A percentile compares a stretch with the other conserved stretches of the same genome.
Conservation (phyloP, 2,797 vertebrate species). For the Alca torda region DNA sequence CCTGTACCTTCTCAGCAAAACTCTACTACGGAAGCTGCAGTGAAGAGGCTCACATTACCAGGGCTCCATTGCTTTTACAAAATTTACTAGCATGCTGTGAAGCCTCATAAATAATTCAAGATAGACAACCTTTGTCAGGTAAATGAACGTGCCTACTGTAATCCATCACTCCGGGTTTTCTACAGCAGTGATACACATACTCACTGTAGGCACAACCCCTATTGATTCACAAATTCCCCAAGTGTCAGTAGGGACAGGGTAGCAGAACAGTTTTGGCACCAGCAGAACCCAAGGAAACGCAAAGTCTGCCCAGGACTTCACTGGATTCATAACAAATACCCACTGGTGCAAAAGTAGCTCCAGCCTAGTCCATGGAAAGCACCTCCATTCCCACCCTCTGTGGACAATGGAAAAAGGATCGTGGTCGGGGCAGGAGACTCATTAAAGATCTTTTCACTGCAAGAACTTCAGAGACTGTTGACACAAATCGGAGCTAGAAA, state of each 20-base stretch:
- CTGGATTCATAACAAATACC: background rate
- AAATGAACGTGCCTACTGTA: conserved; percentile 41
- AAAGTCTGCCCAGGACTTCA: background rate
- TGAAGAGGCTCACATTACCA: conserved; percentile 34
- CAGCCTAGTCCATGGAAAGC: background rate
- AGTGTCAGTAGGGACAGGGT: background rate
- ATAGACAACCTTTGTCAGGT: conserved; percentile 44
- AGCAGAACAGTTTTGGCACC: background rate
- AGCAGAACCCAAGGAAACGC: background rate
- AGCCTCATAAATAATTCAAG: conserved; percentile 60
- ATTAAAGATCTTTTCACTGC: background rate
- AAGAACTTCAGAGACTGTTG: background rate
- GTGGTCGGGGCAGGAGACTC: background rate
- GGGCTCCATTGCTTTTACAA: conserved; percentile 43
- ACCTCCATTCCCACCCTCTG: background rate
- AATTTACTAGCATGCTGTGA: conserved; percentile 47
- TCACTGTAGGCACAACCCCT: background rate
- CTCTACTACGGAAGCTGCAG: background rate
- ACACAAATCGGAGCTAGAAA: background rate
- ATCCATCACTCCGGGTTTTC: background rate
- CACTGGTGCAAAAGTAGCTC: background rate
- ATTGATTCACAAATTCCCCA: background rate
- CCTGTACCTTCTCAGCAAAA: background rate
- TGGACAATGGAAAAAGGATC: background rate
- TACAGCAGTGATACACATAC: background rate